Base-by-base conservation (phyloP, 1,140 invertebrate species). In the Bombus balteatus region DNA sequence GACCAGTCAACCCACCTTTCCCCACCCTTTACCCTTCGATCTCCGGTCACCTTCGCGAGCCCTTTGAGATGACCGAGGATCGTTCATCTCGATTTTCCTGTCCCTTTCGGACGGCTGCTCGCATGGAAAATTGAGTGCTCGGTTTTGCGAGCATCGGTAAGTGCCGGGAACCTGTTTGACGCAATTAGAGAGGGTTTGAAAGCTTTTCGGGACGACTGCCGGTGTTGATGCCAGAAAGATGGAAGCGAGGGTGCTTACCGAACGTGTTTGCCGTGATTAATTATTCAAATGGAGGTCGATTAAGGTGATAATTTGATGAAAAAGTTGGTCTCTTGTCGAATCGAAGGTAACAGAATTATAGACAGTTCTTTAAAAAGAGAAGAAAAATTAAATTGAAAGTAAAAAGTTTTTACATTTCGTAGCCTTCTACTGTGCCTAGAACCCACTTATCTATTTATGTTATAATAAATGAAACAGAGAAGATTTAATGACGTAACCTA, bases 31-130 rank as follows among this genome's bases (percentile, higher is more conserved):
- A 10, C 9, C 37, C 70, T 28, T 57, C n/a, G 28, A 37, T n/a
- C 53, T 74, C 34, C 59, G 66, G 32, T 65, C 65, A 70, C 73
- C 37, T 83, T 77, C 80, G 62, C 22, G 37, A 43, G 22, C 81
- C 37, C 37, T 85, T 81, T 73, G 71, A 72, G 43, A 34, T 28
- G 65, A 12, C 8, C 15, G 13, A 39, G 5, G 34, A 59, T 28
- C 70, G 53, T 39, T 53, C 62, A 39, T 34, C 57, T 22, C 37
- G n/a, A 72, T 80, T 73, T 80, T 72, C 53, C n/a, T 37, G 39
- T 10, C 15, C n/a, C 39, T 41, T 47, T 28, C 62, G 10, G 9
- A 4, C 65, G 28, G n/a, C 32, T 25, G 43, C 37, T 53, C 34
- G 47, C 25, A 25, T 34, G 47, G 75, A 70, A 68, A 78, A 83